phyloP scores from a whole-genome alignment of 2,888 invertebrate genomes.

The Calameuta idolon region DNA sequence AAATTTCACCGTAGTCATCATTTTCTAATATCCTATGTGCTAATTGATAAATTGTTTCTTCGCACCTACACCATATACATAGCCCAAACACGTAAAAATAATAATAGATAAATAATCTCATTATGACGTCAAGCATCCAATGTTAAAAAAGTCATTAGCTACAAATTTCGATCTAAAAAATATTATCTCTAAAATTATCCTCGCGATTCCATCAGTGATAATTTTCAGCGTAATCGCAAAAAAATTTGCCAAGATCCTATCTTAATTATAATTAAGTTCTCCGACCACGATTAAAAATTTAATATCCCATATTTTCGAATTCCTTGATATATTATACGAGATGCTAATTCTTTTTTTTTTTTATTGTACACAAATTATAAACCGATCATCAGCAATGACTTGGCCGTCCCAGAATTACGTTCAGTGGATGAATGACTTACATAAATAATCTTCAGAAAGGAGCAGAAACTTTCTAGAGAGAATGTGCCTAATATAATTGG shows the following conservation, averaged over 20 bases:
- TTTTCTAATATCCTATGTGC: not conserved
- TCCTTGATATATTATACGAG: not conserved
- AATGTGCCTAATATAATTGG: not conserved
- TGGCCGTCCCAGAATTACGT: not conserved
- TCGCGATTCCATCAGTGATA: too few relatives aligned
- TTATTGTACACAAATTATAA: not conserved
- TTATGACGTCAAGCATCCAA: not conserved
- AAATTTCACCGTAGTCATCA: not conserved
- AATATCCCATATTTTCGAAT: too few relatives aligned
- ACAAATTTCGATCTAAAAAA: not conserved
- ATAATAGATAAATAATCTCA: not conserved
- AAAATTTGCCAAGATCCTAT: too few relatives aligned
- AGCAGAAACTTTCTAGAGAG: not conserved
- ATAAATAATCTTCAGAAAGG: not conserved
- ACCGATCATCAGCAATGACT: not conserved
- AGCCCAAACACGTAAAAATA: not conserved
- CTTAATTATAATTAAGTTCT: too few relatives aligned
- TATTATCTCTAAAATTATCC: too few relatives aligned
- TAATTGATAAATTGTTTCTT: not conserved
- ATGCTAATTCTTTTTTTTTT: not conserved
- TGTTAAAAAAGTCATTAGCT: not conserved
- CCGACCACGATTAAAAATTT: too few relatives aligned
- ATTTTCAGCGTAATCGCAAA: too few relatives aligned
- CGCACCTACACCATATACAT: not conserved
- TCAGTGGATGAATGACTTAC: not conserved